A percentile compares a stretch with the other conserved stretches of the same genome.
phyloP scores from a whole-genome alignment of 2,797 vertebrate species.

The Anableps anableps region DNA sequence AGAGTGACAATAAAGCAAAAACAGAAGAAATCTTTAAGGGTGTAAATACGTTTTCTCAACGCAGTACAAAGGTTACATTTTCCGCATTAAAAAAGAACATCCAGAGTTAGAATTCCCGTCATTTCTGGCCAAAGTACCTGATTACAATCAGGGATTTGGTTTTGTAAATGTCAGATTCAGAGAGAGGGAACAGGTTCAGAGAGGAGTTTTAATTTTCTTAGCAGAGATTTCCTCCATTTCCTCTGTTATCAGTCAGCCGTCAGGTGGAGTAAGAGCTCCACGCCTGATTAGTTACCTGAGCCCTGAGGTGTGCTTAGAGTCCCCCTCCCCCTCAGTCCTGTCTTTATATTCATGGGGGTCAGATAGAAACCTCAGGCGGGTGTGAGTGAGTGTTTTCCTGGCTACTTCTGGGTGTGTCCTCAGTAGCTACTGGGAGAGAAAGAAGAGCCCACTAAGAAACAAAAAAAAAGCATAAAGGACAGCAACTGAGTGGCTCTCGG shows the following conservation, averaged over 20 bases:
- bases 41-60: not conserved
- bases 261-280: slow-evolving; percentile 71
- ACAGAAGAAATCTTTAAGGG: not conserved
- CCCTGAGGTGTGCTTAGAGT: slow-evolving; percentile 36
- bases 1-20: not conserved
- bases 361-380: slow-evolving; percentile 40
- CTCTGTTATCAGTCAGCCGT: slow-evolving; percentile 45
- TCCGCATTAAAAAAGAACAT: not conserved
- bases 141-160: not conserved
- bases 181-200: slow-evolving; percentile 48
- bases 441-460: slow-evolving; percentile 7
- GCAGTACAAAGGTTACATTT: not conserved
- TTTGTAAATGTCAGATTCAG: slow-evolving; percentile 32
- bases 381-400: slow-evolving; percentile 48
- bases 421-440: slow-evolving; percentile 54
- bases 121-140: slow-evolving; percentile 20
- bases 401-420: slow-evolving; percentile 62
- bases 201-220: slow-evolving; percentile 38
- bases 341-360: not conserved
- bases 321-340: slow-evolving; percentile 43
- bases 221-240: slow-evolving; percentile 9
- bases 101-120: slow-evolving; percentile 28
- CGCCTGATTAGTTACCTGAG: slow-evolving; percentile 69
- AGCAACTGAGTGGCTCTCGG: slow-evolving; percentile 37
- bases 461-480: slow-evolving; percentile 19